These are phyloP conservation scores for Lamproptera curius DNA, from an alignment of 2,888 invertebrate genomes.

Conservation along the genomic window DNA sequence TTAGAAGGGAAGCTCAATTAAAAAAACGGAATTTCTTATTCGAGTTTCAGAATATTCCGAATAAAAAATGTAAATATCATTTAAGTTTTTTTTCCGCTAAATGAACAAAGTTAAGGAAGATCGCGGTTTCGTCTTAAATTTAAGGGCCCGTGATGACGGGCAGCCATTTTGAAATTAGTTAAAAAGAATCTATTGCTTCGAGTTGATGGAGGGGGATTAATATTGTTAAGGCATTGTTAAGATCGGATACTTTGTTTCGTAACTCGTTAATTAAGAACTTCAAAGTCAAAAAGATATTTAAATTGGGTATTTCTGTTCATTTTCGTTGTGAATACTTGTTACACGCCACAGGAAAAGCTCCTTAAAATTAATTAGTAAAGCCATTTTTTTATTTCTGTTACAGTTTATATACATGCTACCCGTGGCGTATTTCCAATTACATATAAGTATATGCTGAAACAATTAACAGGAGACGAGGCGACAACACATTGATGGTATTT, in stretches of 20 bases:
- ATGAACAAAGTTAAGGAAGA: slow-evolving; percentile 16
- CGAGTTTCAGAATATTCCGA: background rate
- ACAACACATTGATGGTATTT: too few species aligned
- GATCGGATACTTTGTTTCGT: slow-evolving; percentile 2
- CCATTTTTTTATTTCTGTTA: too few species aligned
- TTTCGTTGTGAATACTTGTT: too few species aligned
- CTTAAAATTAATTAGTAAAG: too few species aligned
- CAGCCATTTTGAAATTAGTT: slow-evolving; percentile 14
- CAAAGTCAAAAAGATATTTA: slow-evolving; percentile 4
- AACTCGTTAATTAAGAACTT: slow-evolving; percentile 8
- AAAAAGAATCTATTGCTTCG: slow-evolving; percentile 8
- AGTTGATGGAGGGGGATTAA: slow-evolving; percentile 2
- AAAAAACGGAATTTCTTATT: background rate
- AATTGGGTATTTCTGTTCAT: background rate
- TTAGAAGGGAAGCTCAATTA: background rate
- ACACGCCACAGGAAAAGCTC: too few species aligned
- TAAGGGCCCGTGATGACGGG: slow-evolving; percentile 4
- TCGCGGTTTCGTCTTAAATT: slow-evolving; percentile 7
- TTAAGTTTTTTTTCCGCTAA: slow-evolving; percentile 17
- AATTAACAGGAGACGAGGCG: too few species aligned
- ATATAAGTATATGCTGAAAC: too few species aligned
- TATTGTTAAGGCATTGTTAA: slow-evolving; percentile 12
- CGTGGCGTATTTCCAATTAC: too few species aligned
- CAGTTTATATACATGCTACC: too few species aligned
- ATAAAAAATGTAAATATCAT: slow-evolving; percentile 6